A percentile compares a stretch with the other conserved stretches of the same genome.
These are phyloP conservation scores for Aspidoscelis tigris DNA, from an alignment of 2,113 vertebrate genomes.

Conservation along the genomic window DNA sequence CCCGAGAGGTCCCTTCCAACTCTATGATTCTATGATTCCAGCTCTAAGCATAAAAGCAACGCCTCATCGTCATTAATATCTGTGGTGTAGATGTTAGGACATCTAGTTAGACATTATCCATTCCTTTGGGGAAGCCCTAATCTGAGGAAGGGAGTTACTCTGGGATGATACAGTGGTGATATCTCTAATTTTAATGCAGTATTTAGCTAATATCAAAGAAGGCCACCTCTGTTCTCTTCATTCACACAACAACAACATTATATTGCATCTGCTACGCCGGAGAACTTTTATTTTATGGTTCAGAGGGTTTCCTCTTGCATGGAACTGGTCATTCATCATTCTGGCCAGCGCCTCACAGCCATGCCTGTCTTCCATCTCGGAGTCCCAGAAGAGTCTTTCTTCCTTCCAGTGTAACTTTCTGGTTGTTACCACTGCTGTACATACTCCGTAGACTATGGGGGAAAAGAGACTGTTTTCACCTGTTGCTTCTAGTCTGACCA, in stretches of 20 bases:
- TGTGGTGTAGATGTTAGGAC: not conserved
- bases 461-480: not conserved
- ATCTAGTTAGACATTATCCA: not conserved
- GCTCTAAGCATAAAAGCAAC: not conserved
- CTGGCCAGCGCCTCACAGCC: not conserved
- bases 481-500: too few species aligned
- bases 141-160: not conserved
- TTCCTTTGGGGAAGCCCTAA: not conserved
- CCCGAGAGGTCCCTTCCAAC: too few species aligned
- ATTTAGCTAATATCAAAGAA: too few species aligned
- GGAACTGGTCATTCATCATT: not conserved
- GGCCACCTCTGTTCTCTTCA: not conserved
- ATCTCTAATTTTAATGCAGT: not conserved
- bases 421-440: slow-evolving; percentile 73
- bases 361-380: not conserved
- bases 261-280: not conserved
- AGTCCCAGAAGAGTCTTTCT: not conserved
- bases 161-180: not conserved
- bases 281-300: slow-evolving; percentile 6
- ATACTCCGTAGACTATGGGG: slow-evolving; percentile 70
- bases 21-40: too few species aligned
- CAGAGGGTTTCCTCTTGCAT: not conserved
- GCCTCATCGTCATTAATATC: not conserved
- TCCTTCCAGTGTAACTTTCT: not conserved
- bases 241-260: not conserved